A percentile compares a stretch with the other conserved stretches of the same genome.
phyloP scores from a whole-genome alignment of 2,888 invertebrate genomes.

The Chrysomela aeneicollis region DNA sequence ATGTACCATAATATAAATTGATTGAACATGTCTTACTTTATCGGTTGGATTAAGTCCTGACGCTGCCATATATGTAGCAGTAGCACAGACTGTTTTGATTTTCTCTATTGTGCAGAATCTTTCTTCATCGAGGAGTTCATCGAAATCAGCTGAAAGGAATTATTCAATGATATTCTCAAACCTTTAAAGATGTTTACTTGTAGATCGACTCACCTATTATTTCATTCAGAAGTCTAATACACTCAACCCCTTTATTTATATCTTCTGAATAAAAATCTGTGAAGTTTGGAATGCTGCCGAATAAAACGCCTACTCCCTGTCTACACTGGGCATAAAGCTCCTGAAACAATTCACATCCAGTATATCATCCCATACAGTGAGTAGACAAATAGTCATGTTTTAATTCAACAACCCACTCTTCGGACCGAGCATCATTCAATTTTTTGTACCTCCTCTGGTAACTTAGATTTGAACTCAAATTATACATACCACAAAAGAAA shows the following conservation, averaged over 20 bases:
- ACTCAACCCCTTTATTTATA: conserved; percentile 96
- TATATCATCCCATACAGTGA: too few relatives aligned
- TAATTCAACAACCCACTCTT: too few relatives aligned
- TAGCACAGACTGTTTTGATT: conserved; percentile 92
- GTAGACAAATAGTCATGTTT: too few relatives aligned
- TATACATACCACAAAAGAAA: too few relatives aligned
- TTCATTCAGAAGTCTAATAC: conserved; percentile 96
- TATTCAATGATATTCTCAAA: neutral
- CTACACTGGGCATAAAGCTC: conserved; percentile 84
- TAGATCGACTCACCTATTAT: conserved; percentile 82
- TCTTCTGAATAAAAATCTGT: conserved; percentile 98
- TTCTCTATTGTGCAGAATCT: conserved; percentile 91
- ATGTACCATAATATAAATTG: too few relatives aligned
- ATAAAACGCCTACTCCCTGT: conserved; percentile 92
- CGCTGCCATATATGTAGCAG: conserved; percentile 92
- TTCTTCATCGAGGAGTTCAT: conserved; percentile 85
- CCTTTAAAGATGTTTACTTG: neutral
- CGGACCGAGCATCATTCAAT: too few relatives aligned
- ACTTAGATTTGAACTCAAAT: too few relatives aligned
- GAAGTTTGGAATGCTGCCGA: conserved; percentile 97
- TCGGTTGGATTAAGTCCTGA: conserved; percentile 87
- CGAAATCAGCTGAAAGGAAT: conserved; percentile 78
- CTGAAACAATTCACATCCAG: conserved; percentile 60
- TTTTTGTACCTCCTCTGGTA: too few relatives aligned
- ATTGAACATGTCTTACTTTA: conserved; percentile 68